phyloP scores from a whole-genome alignment of 1,140 invertebrate genomes.

The Panulirus ornatus region DNA sequence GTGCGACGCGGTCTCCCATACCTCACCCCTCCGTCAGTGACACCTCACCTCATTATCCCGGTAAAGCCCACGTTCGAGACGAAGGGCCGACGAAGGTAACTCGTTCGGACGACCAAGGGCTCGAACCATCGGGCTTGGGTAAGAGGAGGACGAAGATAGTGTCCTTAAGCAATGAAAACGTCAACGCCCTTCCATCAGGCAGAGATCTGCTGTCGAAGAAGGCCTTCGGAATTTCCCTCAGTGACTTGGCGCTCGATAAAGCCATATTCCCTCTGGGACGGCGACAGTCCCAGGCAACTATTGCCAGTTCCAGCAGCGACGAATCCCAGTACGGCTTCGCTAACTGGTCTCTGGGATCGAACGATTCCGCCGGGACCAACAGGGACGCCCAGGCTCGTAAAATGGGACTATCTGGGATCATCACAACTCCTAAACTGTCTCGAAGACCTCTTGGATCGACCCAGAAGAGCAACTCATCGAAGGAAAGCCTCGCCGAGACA shows the following conservation, averaged over 20 bases:
- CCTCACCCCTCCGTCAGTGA: not conserved
- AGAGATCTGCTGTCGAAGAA: slow-evolving; percentile 26
- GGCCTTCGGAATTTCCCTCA: slow-evolving; percentile 47
- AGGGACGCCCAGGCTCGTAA: not conserved
- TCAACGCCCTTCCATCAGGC: not conserved
- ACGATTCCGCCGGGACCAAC: not conserved
- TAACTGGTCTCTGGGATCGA: slow-evolving; percentile 23
- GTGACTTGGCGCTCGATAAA: slow-evolving; percentile 33
- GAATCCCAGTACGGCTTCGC: slow-evolving; percentile 41
- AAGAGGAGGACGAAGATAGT: not conserved
- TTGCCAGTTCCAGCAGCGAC: slow-evolving; percentile 18
- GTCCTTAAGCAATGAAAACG: slow-evolving; percentile 40
- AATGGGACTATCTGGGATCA: slow-evolving; percentile 41
- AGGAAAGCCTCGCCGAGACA: not conserved
- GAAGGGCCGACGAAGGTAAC: not conserved
- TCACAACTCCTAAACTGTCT: slow-evolving; percentile 34
- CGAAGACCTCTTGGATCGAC: not conserved
- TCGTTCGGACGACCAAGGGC: not conserved
- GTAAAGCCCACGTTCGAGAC: not conserved
- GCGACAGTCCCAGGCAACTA: not conserved
- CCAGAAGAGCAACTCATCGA: not conserved
- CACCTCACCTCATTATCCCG: not conserved
- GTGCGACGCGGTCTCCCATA: not conserved
- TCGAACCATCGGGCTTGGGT: not conserved
- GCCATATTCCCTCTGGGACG: slow-evolving; percentile 27